Conservation (phyloP, 2,888 invertebrate species). For the Julus scandinavius region DNA sequence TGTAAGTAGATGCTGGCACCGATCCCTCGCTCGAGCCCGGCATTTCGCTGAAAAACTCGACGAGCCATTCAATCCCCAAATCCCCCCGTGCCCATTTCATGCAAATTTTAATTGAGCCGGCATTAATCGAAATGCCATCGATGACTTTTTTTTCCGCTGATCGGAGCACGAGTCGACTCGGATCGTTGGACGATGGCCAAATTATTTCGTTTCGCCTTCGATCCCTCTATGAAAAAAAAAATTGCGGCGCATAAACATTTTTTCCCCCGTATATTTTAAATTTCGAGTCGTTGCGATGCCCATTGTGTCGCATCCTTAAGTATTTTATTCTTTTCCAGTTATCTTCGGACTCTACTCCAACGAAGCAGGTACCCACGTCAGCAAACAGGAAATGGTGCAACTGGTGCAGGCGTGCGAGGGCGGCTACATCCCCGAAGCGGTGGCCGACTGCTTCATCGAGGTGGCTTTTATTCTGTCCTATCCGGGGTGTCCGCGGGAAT, state of each 20-base stretch:
- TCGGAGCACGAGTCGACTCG: not conserved
- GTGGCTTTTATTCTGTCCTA: slow-evolving; percentile 61
- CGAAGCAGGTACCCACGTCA: slow-evolving; percentile 79
- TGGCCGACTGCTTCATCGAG: slow-evolving; percentile 68
- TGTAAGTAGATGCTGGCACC: slow-evolving; percentile 68
- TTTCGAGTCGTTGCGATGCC: too few species aligned
- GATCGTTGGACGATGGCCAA: too few species aligned
- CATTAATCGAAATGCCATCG: not conserved
- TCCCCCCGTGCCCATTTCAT: not conserved
- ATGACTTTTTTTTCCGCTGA: not conserved
- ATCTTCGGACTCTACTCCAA: slow-evolving; percentile 87
- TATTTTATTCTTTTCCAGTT: slow-evolving; percentile 70
- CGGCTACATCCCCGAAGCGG: slow-evolving; percentile 67
- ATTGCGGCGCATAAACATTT: too few species aligned
- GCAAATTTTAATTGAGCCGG: too few species aligned
- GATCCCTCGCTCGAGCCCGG: too few species aligned
- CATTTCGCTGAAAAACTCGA: not conserved
- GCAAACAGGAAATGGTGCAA: slow-evolving; percentile 77
- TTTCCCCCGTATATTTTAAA: too few species aligned
- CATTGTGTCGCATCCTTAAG: too few species aligned
- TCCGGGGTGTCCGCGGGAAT: not conserved
- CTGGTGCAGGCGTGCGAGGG: slow-evolving; percentile 68
- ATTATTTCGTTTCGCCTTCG: too few species aligned
- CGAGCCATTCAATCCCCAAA: not conserved
- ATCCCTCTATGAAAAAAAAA: too few species aligned